Base-by-base conservation (phyloP, 2,113 vertebrate genomes). In the Nothoprocta perdicaria region DNA sequence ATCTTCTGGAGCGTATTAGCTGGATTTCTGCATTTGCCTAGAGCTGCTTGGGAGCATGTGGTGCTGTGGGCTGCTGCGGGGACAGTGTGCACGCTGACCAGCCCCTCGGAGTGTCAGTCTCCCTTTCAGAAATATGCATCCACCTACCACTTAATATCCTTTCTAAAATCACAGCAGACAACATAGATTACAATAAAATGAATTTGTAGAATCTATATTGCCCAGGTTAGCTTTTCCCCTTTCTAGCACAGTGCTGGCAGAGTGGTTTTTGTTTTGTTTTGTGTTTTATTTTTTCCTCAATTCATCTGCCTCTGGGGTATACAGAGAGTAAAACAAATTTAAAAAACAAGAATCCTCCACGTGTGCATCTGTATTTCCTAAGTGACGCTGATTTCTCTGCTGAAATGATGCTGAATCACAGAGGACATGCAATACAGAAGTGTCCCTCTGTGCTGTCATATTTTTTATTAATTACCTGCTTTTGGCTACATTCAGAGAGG, bases 201-300 rank as follows among this genome's bases (percentile, higher is more conserved):
- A 72, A 71, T 78, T 67, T 40, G 33, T 23, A 68, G 19, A 55
- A 72, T 82, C 15, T 77, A 60, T 4, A 22, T 46, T 31, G 10
- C 8, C 16, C 12, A 35, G n/a, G 33, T 41, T 52, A 65, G 22
- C 8, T 79, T 66, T 88, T 23, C 15, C 31, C 7, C 23, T 76
- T 89, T 76, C 31, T 92, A 50, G 63, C 41, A 66, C 0, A 53
- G 71, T 60, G 75, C 81, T 71, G 89, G 60, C 40, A 93, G 79
- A 94, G 55, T 81, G 63, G 50, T 89, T 9, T 46, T 73, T 46
- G 65, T 75, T 71, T 52, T 8, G 53, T 55, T 91, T 10, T 48
- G 62, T 48, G 69, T 79, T 71, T 52, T 8, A 45, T 55, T 79
- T 53, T 27, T 11, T 35, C 23, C 68, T 2, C 55, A 80, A 85